Percentiles rank a stretch among this genome's conserved stretches.
These are phyloP conservation scores for Itoplectis maculator DNA, from an alignment of 2,888 invertebrate genomes.

Conservation along the genomic window DNA sequence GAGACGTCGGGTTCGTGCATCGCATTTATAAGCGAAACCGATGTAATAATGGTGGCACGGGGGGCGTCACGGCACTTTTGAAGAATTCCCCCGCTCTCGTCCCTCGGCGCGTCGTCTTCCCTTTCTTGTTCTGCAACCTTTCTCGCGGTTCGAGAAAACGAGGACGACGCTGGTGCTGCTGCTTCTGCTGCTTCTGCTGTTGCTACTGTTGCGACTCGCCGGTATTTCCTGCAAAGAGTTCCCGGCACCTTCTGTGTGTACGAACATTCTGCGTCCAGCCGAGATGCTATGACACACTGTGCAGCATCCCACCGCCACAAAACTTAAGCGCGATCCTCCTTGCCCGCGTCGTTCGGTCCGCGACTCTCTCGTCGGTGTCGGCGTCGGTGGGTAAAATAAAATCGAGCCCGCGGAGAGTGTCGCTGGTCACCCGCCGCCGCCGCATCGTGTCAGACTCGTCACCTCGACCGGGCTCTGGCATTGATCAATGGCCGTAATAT, in stretches of 20 bases:
- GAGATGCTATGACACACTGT: slow-evolving; percentile 14
- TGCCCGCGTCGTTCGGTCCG: slow-evolving; percentile 61
- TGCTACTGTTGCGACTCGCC: slow-evolving; percentile 30
- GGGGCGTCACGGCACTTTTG: slow-evolving; percentile 58
- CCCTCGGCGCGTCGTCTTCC: slow-evolving; percentile 19
- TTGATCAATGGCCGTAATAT: slow-evolving; percentile 82
- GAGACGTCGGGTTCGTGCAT: slow-evolving; percentile 59
- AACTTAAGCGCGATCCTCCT: background rate
- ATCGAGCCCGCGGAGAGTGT: slow-evolving; percentile 70
- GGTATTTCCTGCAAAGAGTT: slow-evolving; percentile 70
- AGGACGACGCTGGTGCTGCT: slow-evolving; percentile 68
- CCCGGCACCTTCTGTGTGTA: background rate
- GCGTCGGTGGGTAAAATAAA: slow-evolving; percentile 67
- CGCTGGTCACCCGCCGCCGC: slow-evolving; percentile 5
- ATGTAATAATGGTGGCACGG: slow-evolving; percentile 52
- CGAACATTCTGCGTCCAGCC: slow-evolving; percentile 27
- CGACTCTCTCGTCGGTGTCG: slow-evolving; percentile 32
- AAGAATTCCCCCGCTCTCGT: slow-evolving; percentile 37
- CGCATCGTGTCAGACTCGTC: slow-evolving; percentile 77
- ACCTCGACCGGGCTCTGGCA: slow-evolving; percentile 77
- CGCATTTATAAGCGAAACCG: slow-evolving; percentile 61
- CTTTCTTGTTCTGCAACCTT: slow-evolving; percentile 63
- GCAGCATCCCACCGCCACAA: background rate
- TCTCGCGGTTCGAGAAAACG: slow-evolving; percentile 62
- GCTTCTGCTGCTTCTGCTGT: no score